Base-by-base conservation (phyloP, 2,113 vertebrate genomes). In the Psettodes erumei region DNA sequence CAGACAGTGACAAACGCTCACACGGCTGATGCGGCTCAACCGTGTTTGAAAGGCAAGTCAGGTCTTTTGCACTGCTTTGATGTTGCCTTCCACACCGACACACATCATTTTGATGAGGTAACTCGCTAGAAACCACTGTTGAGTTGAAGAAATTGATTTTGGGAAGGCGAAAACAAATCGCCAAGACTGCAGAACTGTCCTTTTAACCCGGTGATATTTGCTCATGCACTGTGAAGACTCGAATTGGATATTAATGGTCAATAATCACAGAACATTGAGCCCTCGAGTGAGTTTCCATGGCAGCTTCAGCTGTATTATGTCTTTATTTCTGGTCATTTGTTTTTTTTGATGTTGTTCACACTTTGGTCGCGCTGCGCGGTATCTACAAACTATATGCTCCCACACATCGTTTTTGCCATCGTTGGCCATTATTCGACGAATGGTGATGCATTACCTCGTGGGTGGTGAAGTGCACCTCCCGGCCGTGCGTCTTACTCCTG, bases 351-450 rank as follows among this genome's bases (percentile, higher is more conserved):
- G 32, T 40, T 64, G 28, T 35, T 62, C 25, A 58, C 35, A n/a
- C 43, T 51, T 54, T 61, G 50, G 60, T 43, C 28, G 45, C 56
- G 1, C 23, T 48, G 54, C 2, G 6, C 65, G 40, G 12, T 40
- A 74, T 63, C 47, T 11, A 35, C 43, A 30, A 51, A 23, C 8
- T 76, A 81, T 68, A 79, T 70, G 59, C 51, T 48, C 51, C 25
- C 38, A 55, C 73, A 81, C 38, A 58, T 40, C 61, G 30, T 50
- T 66, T 67, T 67, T 35, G 35, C 61, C 38, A 43, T 70, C 75
- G 37, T 6, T 56, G 25, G 38, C 70, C 58, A 82, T 83, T 81
- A 69, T 74, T 85, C 70, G 84, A 83, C 71, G 50, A 78, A 71
- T 66, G 21, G 50, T 79, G 73, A 83, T 74, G 18, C 70, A 84